Evolutionary conservation across 37 sponge, comb jelly and placozoan species (phyloP), one percentile per base, ranked within the genome.

Genomic region (Crambe crambe): DNA sequence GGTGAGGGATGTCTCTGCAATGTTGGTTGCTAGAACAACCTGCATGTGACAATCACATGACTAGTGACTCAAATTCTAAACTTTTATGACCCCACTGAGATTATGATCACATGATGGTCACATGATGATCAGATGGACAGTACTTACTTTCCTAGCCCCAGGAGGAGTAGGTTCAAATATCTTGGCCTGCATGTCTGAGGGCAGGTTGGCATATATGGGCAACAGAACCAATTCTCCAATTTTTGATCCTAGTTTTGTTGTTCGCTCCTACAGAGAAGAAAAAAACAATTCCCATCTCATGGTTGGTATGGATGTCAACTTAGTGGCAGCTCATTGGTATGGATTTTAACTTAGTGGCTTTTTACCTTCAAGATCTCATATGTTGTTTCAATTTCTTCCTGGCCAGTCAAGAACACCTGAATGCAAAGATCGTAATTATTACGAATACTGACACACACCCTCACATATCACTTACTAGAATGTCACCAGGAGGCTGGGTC

Each of bases 111-210:
- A 72, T 72, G 66, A 34, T 9, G 2, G 34, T 65, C 66, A 65
- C 66, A 65, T 65, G 66, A 31, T 9, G 31, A 3, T 5, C 31
- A 31, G 66, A 15, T 47, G 6, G 12, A 15, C 10, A 30, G 3
- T 30, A 26, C 66, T 42, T 18, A 95, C 98, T 81, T 98, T 98
- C 29, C 99, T 79, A n/a, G 97, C 99, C 62, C 97, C 99, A 56
- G 97, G 94, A 20, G 99, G 99, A 68, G 99, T 98, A 20, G 99
- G 96, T 57, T 98, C 99, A 91, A 98, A 98, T 65, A 98, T 98
- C 75, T 98, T 98, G 10, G 96, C 92, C 68, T 98, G 99, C 97
- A 98, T 93, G 62, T 98, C 99, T 37, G 99, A 91, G 18, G 99
- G 99, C 23, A 98, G 83, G 61, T 96, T 98, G 37, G 99, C 92